Evolutionary conservation across 2,113 vertebrate genomes (phyloP), one percentile per base, ranked within the genome.

Genomic region (Osmerus eperlanus): DNA sequence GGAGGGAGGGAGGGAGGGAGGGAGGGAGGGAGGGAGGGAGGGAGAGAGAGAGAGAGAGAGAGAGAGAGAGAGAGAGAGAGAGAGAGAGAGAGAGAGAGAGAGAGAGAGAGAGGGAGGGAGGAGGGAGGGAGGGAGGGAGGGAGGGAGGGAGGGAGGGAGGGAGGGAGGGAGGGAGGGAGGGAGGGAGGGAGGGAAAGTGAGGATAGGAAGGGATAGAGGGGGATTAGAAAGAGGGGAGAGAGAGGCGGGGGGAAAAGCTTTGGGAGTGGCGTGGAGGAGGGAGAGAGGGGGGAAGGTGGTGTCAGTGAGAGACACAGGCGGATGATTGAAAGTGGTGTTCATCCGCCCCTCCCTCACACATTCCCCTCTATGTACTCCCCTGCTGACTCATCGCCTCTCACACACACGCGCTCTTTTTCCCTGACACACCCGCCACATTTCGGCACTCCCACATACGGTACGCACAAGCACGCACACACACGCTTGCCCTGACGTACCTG

Each of bases 371-470:
- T 19, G 21, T 32, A 28, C 55, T 47, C 56, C 68, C 47, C 52
- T 8, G 6, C 66, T 69, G 16, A 59, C 67, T n/a, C 14, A 41
- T 41, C 59, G 36, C 61, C 65, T 67, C 65, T 28, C 41, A 67
- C 41, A 67, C 54, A 56, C 54, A 56, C 14, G 16, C 36, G 8
- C 36, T 41, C 64, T 21, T 13, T 62, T 25, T 56, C 54, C n/a
- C 55, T 18, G 15, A 9, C 36, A 41, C 36, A 41, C 36, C 36
- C 36, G 36, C 36, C 36, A 2, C 36, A 41, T 4, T 41, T 9
- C 6, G 5, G 4, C 36, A 0, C 36, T 9, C 36, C 36, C 36
- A 41, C 36, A 6, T 9, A 41, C 36, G 8, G 36, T 5, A 9
- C 36, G 6, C 36, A 9, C 36, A 41, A 4, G 8, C 36, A 41